Evolutionary conservation across 2,888 invertebrate species (phyloP), one percentile per base, ranked within the genome.

Genomic region (Cryptus viduatorius): DNA sequence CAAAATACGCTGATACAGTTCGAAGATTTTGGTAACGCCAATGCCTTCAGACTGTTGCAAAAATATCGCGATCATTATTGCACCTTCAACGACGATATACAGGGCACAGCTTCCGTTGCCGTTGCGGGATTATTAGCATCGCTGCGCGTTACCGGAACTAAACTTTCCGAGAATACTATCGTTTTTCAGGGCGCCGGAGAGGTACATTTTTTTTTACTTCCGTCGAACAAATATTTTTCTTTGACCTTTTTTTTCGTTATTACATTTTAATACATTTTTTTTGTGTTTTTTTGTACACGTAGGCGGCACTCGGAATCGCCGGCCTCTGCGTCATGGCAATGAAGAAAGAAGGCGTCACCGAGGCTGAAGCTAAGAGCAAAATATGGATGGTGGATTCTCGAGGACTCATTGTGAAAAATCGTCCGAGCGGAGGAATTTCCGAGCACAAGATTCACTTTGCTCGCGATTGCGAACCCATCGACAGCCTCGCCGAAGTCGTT

Each of bases 81-180:
- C 94, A 98, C 98, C 14, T 99, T 99, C 94, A 99, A 99, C 94
- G 99, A 99, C 94, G 99, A 99, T 94, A 99, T 99, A 92, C 99
- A 99, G 94, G 99, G 99, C 91, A 98, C 99, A 4, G 99, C 99
- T 2, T 95, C 98, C 4, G 99, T 99, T 19, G 99, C 98, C 12
- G 97, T 99, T 29, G 98, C 98, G 14, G 99, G 99, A 0, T 94
- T 99, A 68, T 93, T 99, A 85, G 98, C 99, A 53, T 97, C 98
- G 31, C 95, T 98, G 59, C 95, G 97, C 83, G 94, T 99, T 89
- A 99, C 98, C 12, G 96, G 97, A 87, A 98, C 96, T 87, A 95
- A 95, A 88, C 95, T 99, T 44, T 96, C 96, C 1, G 97, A 99
- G 24, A 97, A 99, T 92, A 96, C 95, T 37, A 96, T 99, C 90